Evolutionary conservation across 2,888 invertebrate genomes (phyloP), one percentile per base, ranked within the genome.

Genomic region (Ligdia adustata): DNA sequence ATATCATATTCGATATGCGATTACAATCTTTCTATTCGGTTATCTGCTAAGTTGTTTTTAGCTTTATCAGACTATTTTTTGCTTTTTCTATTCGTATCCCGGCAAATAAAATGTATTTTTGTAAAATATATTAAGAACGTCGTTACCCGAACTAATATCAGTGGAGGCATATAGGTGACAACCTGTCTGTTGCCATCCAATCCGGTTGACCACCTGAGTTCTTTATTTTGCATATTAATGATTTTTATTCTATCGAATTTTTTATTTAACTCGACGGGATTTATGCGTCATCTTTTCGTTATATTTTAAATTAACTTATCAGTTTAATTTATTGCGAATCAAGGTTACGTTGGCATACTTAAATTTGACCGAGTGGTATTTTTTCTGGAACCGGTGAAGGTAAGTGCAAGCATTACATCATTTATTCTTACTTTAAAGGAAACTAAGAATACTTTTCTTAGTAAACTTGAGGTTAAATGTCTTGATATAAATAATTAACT

Each of bases 131-230:
- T 54, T 59, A 61, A 68, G 61, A 68, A 70, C 75, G 69, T 73
- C 73, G 72, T 72, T 75, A 76, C 72, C 68, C 55, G 61, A 60
- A 67, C 55, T 55, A 66, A 67, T 69, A 62, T 64, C 66, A 57
- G 53, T 55, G 55, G 65, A 67, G 69, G 6, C n/a, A n/a, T 63
- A 62, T 70, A 72, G 79, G 84, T 81, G 88, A 86, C 87, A 80
- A 75, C 63, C 68, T 72, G 84, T 83, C 85, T 86, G 89, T 86
- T 86, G 65, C 80, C 72, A 85, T 65, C 82, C 76, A 59, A 82
- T 70, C 89, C 81, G 85, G 89, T 88, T 87, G 80, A 71, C 79
- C 89, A 88, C 87, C 87, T 88, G 87, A 82, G 69, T 69, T 67
- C 62, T 76, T 71, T 64, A 63, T 57, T 88, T 85, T 79, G 65